Evolutionary conservation across 2,888 invertebrate species (phyloP), one percentile per base, ranked within the genome.

Genomic region (Leptopilina myrica): DNA sequence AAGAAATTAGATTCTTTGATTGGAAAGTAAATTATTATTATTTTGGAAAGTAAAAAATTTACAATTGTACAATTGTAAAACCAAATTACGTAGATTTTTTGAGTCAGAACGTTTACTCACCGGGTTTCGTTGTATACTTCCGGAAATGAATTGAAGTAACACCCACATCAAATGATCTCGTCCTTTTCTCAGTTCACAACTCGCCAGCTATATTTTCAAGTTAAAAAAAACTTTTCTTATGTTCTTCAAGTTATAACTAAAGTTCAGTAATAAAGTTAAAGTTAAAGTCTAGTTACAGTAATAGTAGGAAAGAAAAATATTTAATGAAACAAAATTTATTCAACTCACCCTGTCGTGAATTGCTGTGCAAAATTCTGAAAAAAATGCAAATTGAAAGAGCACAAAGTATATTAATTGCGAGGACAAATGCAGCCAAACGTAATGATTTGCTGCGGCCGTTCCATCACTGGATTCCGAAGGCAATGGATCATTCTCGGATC

Each of bases 111-210:
- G 33, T 79, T 81, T 76, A 92, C 93, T 92, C 91, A 96, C 95
- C 0, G 98, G 97, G 92, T 98, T 98, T 86, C 98, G 95, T 91
- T 98, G 98, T 87, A 98, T 98, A 89, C 98, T 98, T 75, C 98
- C 98, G 0, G 99, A 98, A 86, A 99, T 97, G 89, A 98, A 99
- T 92, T 99, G 99, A 65, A 99, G 93, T 20, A 99, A 93, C 26
- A 98, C 97, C 99, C 99, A 99, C 99, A 99, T 99, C n/a, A 99
- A 93, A 88, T 99, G 98, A 92, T 99, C 99, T 73, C 99, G 93
- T 0, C 98, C 98, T 91, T 97, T 97, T 81, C 96, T 94, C 89
- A 98, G 93, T 88, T 97, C 97, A 84, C 96, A 94, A 8, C 95
- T 95, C 65, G 95, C 94, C 59, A 97, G 92, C 94, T 95, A 84